phyloP scores from a whole-genome alignment of 2,113 vertebrate genomes.

The Cryptotis parvus region DNA sequence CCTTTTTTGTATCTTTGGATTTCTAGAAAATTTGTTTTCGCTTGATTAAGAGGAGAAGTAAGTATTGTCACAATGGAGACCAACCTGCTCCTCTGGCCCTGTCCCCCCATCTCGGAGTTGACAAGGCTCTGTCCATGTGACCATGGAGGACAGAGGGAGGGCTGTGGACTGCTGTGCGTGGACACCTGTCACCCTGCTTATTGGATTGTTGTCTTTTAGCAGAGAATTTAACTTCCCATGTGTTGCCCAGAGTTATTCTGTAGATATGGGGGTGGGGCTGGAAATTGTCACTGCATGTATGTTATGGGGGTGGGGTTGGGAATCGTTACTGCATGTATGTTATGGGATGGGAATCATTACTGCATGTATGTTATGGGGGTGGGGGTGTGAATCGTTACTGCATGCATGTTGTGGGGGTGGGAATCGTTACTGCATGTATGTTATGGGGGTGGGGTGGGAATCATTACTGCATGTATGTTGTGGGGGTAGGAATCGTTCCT shows the following conservation, averaged over 20 bases:
- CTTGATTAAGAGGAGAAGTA: neutral
- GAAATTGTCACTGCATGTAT: too few species aligned
- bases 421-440: too few species aligned
- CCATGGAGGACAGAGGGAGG: neutral
- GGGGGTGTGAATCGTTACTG: too few species aligned
- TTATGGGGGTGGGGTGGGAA: too few species aligned
- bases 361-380: too few species aligned
- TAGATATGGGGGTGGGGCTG: too few species aligned
- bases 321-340: too few species aligned
- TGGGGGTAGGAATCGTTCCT: too few species aligned
- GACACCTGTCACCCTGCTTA: neutral
- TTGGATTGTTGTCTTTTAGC: neutral
- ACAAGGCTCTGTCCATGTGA: neutral
- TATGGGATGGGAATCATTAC: too few species aligned
- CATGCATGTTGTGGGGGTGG: too few species aligned
- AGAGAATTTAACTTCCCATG: neutral
- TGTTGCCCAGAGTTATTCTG: neutral
- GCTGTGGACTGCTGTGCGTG: neutral
- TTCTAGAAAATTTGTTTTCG: slow-evolving; percentile 47
- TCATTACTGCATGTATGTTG: too few species aligned
- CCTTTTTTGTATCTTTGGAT: slow-evolving; percentile 30
- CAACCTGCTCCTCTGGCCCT: neutral
- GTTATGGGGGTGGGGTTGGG: too few species aligned
- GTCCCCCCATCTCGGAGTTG: neutral
- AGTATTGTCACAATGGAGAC: neutral